phyloP scores from a whole-genome alignment of 2,113 vertebrate genomes.

The Felis chaus region DNA sequence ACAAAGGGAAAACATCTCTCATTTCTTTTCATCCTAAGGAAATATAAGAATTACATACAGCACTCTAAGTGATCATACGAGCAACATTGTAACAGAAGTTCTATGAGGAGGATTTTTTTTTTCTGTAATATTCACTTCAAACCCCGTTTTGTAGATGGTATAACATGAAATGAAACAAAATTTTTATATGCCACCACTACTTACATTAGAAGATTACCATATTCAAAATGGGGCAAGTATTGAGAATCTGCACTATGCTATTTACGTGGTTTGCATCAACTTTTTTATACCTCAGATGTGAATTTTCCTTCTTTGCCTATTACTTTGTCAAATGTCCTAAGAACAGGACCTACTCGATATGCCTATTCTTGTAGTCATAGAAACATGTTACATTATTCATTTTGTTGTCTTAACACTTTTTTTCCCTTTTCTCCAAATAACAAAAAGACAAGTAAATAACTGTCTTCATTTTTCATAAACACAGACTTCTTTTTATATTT shows the following conservation, averaged over 20 bases:
- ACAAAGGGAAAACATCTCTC: neutral
- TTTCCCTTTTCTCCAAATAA: neutral
- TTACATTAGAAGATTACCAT: neutral
- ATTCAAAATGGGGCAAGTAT: slow-evolving; percentile 43
- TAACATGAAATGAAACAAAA: neutral
- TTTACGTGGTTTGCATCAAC: neutral
- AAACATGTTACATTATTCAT: slow-evolving; percentile 55
- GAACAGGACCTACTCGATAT: neutral
- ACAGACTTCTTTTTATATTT: neutral
- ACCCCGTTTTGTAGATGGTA: neutral
- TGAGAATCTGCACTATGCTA: neutral
- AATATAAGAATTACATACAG: neutral
- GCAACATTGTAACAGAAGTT: neutral
- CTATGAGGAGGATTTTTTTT: neutral
- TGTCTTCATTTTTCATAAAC: slow-evolving; percentile 14
- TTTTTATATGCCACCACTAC: neutral
- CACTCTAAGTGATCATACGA: neutral
- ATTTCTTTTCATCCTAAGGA: neutral
- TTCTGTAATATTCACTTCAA: neutral
- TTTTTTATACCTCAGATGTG: neutral
- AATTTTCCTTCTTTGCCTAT: slow-evolving; percentile 42
- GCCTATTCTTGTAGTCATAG: slow-evolving; percentile 21
- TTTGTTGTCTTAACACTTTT: slow-evolving; percentile 45
- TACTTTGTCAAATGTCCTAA: slow-evolving; percentile 44
- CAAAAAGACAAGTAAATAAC: slow-evolving; percentile 46